A percentile compares a stretch with the other conserved stretches of the same genome.
phyloP scores from a whole-genome alignment of 2,888 invertebrate species.

The Clepsis dumicolana region DNA sequence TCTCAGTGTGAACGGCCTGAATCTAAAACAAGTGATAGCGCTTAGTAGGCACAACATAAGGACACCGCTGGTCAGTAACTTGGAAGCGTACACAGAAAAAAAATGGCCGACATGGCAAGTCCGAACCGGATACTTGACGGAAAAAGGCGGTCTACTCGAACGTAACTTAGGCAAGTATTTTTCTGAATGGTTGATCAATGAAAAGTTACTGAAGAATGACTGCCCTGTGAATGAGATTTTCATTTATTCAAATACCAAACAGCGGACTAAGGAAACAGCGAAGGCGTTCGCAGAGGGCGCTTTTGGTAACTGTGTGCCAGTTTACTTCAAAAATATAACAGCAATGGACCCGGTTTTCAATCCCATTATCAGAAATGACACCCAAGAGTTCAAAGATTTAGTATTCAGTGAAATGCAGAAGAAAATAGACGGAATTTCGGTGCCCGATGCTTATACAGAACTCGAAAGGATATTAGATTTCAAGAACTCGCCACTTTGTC shows the following conservation, averaged over 20 bases:
- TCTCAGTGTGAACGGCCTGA: neutral
- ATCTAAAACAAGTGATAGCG: constrained; percentile 30
- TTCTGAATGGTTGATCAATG: constrained; percentile 60
- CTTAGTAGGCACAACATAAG: constrained; percentile 26
- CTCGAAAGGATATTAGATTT: constrained; percentile 65
- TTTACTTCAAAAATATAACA: constrained; percentile 54
- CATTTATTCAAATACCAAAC: constrained; percentile 67
- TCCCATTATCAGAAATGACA: constrained; percentile 59
- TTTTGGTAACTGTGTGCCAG: constrained; percentile 64
- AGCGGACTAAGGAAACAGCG: constrained; percentile 68
- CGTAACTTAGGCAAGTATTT: constrained; percentile 69
- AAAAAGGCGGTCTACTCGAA: constrained; percentile 69
- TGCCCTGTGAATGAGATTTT: constrained; percentile 62
- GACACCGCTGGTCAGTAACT: constrained; percentile 4
- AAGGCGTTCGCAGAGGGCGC: constrained; percentile 63
- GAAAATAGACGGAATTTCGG: constrained; percentile 55
- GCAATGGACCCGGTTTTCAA: constrained; percentile 64
- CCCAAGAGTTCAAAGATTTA: constrained; percentile 52
- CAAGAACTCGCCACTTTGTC: constrained; percentile 62
- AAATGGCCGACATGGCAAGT: constrained; percentile 23
- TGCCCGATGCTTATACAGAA: constrained; percentile 56
- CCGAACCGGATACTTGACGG: constrained; percentile 59
- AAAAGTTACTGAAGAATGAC: constrained; percentile 54
- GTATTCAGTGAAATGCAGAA: constrained; percentile 60
- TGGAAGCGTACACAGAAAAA: constrained; percentile 6